Evolutionary conservation across 2,113 vertebrate species (phyloP).

Genomic region (Terrapene triunguis): DNA sequence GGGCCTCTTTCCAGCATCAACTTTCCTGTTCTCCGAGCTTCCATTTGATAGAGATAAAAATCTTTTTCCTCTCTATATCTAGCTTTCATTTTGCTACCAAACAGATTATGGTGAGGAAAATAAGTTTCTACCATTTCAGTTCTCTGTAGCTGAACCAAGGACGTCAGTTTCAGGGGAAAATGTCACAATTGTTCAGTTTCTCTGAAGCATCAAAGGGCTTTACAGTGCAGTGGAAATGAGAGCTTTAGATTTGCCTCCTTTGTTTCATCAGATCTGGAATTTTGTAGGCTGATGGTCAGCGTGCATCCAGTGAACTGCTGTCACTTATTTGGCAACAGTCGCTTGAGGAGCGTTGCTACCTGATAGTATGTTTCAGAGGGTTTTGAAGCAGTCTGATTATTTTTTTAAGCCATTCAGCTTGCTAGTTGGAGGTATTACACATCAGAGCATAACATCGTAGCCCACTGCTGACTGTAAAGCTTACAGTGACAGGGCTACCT

Average conservation of each 20-base stretch:
- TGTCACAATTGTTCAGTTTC: neutral
- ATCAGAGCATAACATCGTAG: neutral
- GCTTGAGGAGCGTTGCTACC: neutral
- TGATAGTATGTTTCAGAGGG: neutral
- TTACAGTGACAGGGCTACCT: neutral
- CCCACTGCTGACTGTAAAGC: neutral
- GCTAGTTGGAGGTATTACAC: neutral
- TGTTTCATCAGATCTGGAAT: neutral
- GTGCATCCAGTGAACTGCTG: neutral
- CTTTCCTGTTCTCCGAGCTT: neutral
- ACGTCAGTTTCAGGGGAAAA: neutral
- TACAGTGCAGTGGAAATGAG: neutral
- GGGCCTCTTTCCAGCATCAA: neutral
- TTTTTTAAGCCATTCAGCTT: neutral
- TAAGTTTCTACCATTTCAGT: neutral
- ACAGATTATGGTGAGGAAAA: neutral
- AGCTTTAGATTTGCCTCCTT: neutral
- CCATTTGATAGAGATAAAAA: neutral
- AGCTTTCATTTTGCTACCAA: neutral
- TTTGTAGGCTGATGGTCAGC: neutral
- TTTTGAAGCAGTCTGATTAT: neutral
- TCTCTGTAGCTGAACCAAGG: neutral
- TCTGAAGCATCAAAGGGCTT: neutral
- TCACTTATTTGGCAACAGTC: neutral
- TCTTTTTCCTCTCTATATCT: neutral